Percentiles rank a stretch among this genome's conserved stretches.
phyloP scores from a whole-genome alignment of 2,888 invertebrate species.

The Villa cingulata region DNA sequence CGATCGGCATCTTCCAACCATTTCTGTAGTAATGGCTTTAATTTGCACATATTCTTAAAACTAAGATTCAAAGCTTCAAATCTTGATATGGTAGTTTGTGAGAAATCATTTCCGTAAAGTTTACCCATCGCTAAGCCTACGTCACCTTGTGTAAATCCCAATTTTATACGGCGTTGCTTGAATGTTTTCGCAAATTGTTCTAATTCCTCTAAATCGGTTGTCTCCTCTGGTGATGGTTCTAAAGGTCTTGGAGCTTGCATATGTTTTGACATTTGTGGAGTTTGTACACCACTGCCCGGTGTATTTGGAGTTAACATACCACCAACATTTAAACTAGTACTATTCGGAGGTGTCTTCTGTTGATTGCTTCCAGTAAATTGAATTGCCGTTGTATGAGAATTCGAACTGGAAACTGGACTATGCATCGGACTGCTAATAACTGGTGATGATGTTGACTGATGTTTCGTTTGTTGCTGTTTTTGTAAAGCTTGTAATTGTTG shows the following conservation, averaged over 20 bases:
- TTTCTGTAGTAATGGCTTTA: slow-evolving; percentile 93
- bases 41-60: slow-evolving; percentile 99
- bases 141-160: slow-evolving; percentile 98
- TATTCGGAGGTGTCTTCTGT: slow-evolving; percentile 41
- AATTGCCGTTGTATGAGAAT: slow-evolving; percentile 13
- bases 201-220: slow-evolving; percentile 91
- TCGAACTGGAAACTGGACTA: slow-evolving; percentile 33
- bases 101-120: slow-evolving; percentile 96
- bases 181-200: slow-evolving; percentile 98
- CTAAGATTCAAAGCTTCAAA: slow-evolving; percentile 97
- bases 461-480: slow-evolving; percentile 43
- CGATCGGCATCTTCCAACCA: slow-evolving; percentile 94
- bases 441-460: slow-evolving; percentile 31
- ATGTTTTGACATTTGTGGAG: slow-evolving; percentile 41
- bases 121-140: slow-evolving; percentile 98
- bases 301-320: slow-evolving; percentile 45
- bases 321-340: slow-evolving; percentile 29
- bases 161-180: slow-evolving; percentile 91
- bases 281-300: slow-evolving; percentile 40
- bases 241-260: slow-evolving; percentile 49
- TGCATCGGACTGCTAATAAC: slow-evolving; percentile 20
- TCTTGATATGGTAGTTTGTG: slow-evolving; percentile 95
- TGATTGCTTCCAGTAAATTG: slow-evolving; percentile 25
- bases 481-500: slow-evolving; percentile 72
- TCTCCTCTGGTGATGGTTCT: slow-evolving; percentile 83